Evolutionary conservation across 2,113 vertebrate species (phyloP), one percentile per base, ranked within the genome.

Genomic region (Percopsis transmontana): DNA sequence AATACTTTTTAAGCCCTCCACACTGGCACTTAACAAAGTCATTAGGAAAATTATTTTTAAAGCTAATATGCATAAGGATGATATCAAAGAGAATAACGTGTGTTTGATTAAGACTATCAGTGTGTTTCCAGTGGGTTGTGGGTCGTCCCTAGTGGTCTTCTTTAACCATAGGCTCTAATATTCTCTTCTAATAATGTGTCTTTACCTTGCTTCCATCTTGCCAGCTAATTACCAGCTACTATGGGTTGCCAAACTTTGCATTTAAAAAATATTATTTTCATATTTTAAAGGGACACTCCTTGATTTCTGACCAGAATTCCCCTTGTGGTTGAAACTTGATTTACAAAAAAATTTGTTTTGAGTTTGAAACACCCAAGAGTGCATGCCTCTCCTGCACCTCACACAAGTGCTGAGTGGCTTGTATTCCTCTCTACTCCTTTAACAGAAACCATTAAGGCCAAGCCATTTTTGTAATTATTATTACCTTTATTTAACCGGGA

Each of bases 41-140:
- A 68, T 62, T 68, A 38, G 61, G 44, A 54, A 62, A 69, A 44
- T n/a, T 2, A 62, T 33, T 57, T 55, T 51, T 27, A 52, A 67
- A 68, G 38, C 54, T 69, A 57, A 53, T 63, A 54, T 23, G 27
- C 44, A 41, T 62, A 57, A 59, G 15, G 59, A 44, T 76, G 50
- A 24, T 52, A 80, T 77, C 55, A 72, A 75, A 85, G 79, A 62
- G 76, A 85, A 85, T 75, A 72, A 58, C 65, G 19, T 47, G 53
- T 67, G 74, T 82, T 82, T 82, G 72, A 82, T 78, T 68, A 68
- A 76, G 67, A 68, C 42, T 68, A 57, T 80, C 50, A 39, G 41
- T 69, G 15, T 51, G 48, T 64, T 71, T 66, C 47, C 40, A 7
- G 40, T 41, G 40, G 52, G 58, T 48, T 61, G 7, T 15, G 56